A percentile compares a stretch with the other conserved stretches of the same genome.
phyloP scores from a whole-genome alignment of 2,113 vertebrate species.

The Baryphthengus martii region DNA sequence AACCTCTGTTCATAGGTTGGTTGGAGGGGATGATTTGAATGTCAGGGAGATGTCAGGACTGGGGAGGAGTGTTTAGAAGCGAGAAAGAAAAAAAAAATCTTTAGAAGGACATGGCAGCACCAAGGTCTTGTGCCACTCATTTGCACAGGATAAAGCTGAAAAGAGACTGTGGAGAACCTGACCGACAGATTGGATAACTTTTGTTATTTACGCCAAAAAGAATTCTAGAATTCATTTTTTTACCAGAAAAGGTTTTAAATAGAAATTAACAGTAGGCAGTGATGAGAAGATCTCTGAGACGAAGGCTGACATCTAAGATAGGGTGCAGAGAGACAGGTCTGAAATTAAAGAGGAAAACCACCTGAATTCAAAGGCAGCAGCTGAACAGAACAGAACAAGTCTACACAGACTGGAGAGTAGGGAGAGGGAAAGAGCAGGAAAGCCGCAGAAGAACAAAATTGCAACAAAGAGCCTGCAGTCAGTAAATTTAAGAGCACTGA shows the following conservation, averaged over 20 bases:
- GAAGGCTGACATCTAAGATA: neutral
- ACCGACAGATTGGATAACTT: neutral
- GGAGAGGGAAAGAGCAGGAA: neutral
- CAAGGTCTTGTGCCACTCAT: neutral
- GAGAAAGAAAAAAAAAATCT: neutral
- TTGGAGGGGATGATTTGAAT: neutral
- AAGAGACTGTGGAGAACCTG: neutral
- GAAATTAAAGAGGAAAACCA: neutral
- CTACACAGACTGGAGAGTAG: neutral
- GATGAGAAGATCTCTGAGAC: neutral
- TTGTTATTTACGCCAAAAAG: neutral
- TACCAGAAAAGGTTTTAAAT: neutral
- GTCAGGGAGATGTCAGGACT: neutral
- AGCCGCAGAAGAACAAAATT: neutral
- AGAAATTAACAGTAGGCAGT: neutral
- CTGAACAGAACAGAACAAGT: neutral
- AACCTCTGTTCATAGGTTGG: neutral
- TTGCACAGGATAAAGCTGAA: accelerated
- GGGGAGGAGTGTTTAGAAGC: neutral
- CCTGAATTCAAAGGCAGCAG: neutral
- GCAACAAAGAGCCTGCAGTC: neutral
- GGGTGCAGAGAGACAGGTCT: neutral
- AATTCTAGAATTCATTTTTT: neutral
- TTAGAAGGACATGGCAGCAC: neutral
- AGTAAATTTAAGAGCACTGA: neutral